Evolutionary conservation across 2,113 vertebrate species (phyloP).

Genomic region (Cavia aperea): DNA sequence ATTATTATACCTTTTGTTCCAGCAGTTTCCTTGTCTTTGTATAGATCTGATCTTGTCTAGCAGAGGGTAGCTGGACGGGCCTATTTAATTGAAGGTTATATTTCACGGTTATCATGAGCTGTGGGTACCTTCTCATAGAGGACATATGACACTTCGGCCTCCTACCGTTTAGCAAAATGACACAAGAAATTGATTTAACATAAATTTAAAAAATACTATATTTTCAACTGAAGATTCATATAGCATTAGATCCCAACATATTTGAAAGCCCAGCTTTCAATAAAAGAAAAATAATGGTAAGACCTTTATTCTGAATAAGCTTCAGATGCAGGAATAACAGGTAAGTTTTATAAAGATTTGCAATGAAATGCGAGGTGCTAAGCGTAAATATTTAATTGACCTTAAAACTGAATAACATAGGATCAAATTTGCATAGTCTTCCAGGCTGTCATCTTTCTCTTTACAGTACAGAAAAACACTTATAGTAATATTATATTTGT

Average conservation of each 20-base stretch:
- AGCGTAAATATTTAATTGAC: constrained; percentile 56
- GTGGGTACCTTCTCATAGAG: background rate
- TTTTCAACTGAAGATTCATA: constrained; percentile 12
- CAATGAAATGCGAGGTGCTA: background rate
- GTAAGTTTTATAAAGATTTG: constrained; percentile 16
- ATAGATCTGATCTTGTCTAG: background rate
- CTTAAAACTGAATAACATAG: constrained; percentile 43
- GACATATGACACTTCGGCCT: background rate
- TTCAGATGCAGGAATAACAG: background rate
- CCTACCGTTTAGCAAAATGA: background rate
- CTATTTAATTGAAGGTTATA: background rate
- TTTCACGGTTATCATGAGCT: background rate
- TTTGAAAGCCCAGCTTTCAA: constrained; percentile 9
- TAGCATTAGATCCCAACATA: background rate
- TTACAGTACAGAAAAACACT: background rate
- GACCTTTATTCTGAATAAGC: constrained; percentile 24
- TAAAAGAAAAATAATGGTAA: constrained; percentile 22
- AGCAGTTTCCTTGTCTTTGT: background rate
- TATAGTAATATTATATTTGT: background rate
- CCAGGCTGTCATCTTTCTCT: constrained; percentile 28
- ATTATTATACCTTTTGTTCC: background rate
- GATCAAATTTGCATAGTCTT: constrained; percentile 24
- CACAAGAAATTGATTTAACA: background rate
- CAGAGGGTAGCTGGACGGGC: background rate
- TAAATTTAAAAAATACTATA: background rate